These are phyloP conservation scores for Sinohyriopsis cumingii DNA, from an alignment of 2,888 invertebrate genomes.

Conservation along the genomic window DNA sequence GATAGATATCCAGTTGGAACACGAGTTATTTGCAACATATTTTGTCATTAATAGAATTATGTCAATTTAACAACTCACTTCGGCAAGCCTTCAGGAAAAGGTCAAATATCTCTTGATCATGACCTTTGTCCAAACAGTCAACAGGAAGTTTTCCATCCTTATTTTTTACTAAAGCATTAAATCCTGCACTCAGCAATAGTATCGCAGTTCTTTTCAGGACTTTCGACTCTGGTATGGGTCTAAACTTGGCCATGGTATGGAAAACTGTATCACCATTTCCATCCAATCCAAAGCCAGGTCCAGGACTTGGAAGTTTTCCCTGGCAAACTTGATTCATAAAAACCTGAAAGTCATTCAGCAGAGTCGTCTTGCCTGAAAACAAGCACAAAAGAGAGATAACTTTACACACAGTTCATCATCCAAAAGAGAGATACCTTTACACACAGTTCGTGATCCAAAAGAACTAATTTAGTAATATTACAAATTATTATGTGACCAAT, in stretches of 20 bases:
- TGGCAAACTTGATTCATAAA: not conserved
- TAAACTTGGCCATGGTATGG: conserved; percentile 37
- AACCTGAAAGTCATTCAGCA: conserved; percentile 11
- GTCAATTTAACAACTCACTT: conserved; percentile 11
- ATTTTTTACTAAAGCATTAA: conserved; percentile 26
- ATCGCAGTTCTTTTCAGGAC: conserved; percentile 24
- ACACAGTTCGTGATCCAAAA: too few relatives aligned
- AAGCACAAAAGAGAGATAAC: too few relatives aligned
- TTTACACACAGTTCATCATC: too few relatives aligned
- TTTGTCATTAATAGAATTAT: not conserved
- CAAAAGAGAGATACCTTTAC: too few relatives aligned
- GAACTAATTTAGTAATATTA: too few relatives aligned
- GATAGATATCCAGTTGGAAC: too few relatives aligned
- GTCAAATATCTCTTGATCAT: conserved; percentile 23
- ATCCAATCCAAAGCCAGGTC: too few relatives aligned
- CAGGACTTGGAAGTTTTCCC: too few relatives aligned
- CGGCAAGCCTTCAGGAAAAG: conserved; percentile 18
- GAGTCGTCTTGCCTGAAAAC: conserved; percentile 13
- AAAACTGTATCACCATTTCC: conserved; percentile 31
- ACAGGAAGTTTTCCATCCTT: conserved; percentile 26
- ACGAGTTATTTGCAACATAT: too few relatives aligned
- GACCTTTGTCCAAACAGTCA: conserved; percentile 35
- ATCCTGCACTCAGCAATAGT: conserved; percentile 35
- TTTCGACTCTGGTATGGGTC: conserved; percentile 19
- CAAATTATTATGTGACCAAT: too few relatives aligned